These are phyloP conservation scores for Coccyzus lansbergi DNA, from an alignment of 2,797 vertebrate genomes.

Conservation along the genomic window DNA sequence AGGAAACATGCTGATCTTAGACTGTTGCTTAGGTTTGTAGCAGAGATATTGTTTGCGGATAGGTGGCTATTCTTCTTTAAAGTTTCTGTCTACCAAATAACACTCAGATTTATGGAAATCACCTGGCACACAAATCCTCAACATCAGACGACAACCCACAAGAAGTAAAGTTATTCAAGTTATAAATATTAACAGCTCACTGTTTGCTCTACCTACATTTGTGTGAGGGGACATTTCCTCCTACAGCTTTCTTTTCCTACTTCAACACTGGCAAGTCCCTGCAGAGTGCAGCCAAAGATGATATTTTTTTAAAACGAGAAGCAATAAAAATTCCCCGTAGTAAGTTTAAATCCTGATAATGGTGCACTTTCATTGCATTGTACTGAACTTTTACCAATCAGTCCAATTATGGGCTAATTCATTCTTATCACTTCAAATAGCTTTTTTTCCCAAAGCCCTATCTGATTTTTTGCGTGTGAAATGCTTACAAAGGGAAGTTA, in stretches of 20 bases:
- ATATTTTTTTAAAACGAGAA: background rate
- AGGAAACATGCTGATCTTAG: background rate
- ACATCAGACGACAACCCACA: accelerated
- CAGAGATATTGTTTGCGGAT: background rate
- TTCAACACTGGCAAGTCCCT: background rate
- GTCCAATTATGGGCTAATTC: slow-evolving; percentile 63
- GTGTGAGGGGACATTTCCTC: background rate
- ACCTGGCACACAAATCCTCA: background rate
- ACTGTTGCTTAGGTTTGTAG: background rate
- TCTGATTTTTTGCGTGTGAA: slow-evolving; percentile 65
- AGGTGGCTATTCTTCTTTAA: background rate
- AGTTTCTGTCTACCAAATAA: background rate
- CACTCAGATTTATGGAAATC: background rate
- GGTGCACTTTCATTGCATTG: slow-evolving; percentile 40
- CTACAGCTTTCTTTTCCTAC: background rate
- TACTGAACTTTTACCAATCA: slow-evolving; percentile 57
- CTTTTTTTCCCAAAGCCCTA: slow-evolving; percentile 38
- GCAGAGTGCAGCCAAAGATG: background rate
- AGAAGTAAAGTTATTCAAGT: background rate
- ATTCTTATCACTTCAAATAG: slow-evolving; percentile 46
- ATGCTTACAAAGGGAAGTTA: slow-evolving; percentile 67
- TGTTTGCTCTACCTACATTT: background rate
- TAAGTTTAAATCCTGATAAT: slow-evolving; percentile 47
- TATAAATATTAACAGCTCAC: background rate
- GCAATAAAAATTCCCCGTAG: slow-evolving; percentile 39